Evolutionary conservation across 2,888 invertebrate species (phyloP).

Genomic region (Apodemia mormo): DNA sequence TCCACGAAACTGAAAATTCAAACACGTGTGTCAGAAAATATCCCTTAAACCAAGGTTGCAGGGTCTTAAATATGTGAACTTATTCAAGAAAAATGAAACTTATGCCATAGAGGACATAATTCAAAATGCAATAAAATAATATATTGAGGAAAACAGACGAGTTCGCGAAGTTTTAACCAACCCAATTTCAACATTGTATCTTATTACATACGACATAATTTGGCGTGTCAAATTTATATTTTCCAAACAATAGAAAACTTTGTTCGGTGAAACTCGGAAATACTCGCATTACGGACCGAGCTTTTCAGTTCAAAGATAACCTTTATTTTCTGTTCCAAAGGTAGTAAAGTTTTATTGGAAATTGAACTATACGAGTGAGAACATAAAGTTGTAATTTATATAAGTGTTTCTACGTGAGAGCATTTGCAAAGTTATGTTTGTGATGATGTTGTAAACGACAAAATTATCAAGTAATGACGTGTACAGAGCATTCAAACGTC

Average conservation of each 20-base stretch:
- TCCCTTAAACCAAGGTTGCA: slow-evolving; percentile 31
- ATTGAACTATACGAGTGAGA: slow-evolving; percentile 31
- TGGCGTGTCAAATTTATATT: slow-evolving; percentile 1
- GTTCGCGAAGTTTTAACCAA: slow-evolving; percentile 25
- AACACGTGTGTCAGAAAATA: slow-evolving; percentile 61
- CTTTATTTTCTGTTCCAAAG: slow-evolving; percentile 28
- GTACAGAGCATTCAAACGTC: slow-evolving; percentile 43
- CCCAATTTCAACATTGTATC: slow-evolving; percentile 38
- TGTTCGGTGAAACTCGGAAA: slow-evolving; percentile 47
- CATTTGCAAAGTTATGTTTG: slow-evolving; percentile 36
- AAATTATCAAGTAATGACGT: slow-evolving; percentile 53
- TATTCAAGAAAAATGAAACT: slow-evolving; percentile 28
- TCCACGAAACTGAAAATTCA: slow-evolving; percentile 61
- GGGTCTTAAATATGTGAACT: slow-evolving; percentile 32
- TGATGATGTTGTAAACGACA: slow-evolving; percentile 38
- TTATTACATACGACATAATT: neutral
- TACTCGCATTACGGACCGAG: slow-evolving; percentile 45
- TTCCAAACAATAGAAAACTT: slow-evolving; percentile 50
- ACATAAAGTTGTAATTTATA: slow-evolving; percentile 22
- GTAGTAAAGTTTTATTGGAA: slow-evolving; percentile 22
- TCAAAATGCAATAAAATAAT: slow-evolving; percentile 22
- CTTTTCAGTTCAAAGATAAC: slow-evolving; percentile 43
- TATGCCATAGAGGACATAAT: slow-evolving; percentile 23
- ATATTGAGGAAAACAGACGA: slow-evolving; percentile 31
- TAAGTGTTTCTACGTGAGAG: slow-evolving; percentile 27